phyloP scores from a whole-genome alignment of 2,888 invertebrate genomes.

The Alitta virens region DNA sequence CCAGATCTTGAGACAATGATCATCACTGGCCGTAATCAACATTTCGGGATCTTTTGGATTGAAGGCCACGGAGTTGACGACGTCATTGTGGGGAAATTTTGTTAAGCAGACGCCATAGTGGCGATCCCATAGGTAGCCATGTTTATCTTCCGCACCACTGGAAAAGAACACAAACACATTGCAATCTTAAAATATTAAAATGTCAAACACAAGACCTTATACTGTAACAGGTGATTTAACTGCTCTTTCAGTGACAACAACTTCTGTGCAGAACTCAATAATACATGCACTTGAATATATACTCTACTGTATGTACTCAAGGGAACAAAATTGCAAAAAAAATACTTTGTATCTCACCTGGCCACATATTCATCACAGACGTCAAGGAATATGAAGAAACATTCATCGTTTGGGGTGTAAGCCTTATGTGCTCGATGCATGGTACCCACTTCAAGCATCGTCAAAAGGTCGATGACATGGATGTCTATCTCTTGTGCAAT shows the following conservation, averaged over 20 bases:
- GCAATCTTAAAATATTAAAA: too few relatives aligned
- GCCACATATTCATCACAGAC: slow-evolving; percentile 80
- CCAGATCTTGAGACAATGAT: slow-evolving; percentile 71
- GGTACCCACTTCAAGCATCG: slow-evolving; percentile 72
- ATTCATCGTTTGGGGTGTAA: slow-evolving; percentile 80
- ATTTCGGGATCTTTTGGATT: slow-evolving; percentile 78
- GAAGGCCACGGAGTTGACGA: slow-evolving; percentile 82
- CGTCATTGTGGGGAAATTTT: slow-evolving; percentile 74
- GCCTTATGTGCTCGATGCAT: slow-evolving; percentile 78
- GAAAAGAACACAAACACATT: slow-evolving; percentile 40
- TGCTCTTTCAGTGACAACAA: too few relatives aligned
- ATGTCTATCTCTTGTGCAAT: slow-evolving; percentile 85
- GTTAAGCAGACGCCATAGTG: slow-evolving; percentile 77
- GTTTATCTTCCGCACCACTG: slow-evolving; percentile 81
- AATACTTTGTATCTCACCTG: slow-evolving; percentile 67
- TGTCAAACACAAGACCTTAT: too few relatives aligned
- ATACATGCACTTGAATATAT: too few relatives aligned
- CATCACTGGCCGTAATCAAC: slow-evolving; percentile 80
- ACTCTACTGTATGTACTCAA: too few relatives aligned
- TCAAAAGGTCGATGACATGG: slow-evolving; percentile 79
- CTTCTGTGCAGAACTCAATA: too few relatives aligned
- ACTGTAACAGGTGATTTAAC: too few relatives aligned
- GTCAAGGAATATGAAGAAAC: slow-evolving; percentile 82
- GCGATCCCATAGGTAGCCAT: slow-evolving; percentile 81
- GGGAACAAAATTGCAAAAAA: too few relatives aligned